Percentiles rank a stretch among this genome's conserved stretches.
Evolutionary conservation across 2,797 vertebrate genomes (phyloP).

Genomic region (Cirrhinus mrigala): DNA sequence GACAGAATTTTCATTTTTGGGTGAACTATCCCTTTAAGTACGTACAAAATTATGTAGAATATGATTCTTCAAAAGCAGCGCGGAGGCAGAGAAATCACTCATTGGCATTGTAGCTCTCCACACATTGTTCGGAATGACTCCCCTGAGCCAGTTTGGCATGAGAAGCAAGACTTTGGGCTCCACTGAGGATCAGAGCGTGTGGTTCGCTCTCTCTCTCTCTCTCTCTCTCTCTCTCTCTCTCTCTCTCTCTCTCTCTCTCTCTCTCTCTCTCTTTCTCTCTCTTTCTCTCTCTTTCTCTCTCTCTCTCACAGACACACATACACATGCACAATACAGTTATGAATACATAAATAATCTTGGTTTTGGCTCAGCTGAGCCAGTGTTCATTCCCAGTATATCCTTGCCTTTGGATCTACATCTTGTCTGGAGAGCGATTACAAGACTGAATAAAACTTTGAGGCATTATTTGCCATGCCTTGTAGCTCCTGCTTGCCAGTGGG

Average conservation of each 20-base stretch:
- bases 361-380: constrained; percentile 9
- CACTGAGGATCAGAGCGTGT: constrained; percentile 59
- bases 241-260: constrained; percentile 2
- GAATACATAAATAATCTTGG: constrained; percentile 30
- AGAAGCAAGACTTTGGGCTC: constrained; percentile 60
- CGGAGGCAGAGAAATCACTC: constrained; percentile 38
- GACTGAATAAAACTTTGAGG: neutral
- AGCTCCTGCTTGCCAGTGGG: neutral
- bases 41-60: neutral
- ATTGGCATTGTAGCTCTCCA: constrained; percentile 24
- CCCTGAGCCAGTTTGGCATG: constrained; percentile 53
- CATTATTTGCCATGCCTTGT: neutral
- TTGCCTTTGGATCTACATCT: constrained; percentile 24
- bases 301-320: constrained; percentile 28
- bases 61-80: neutral
- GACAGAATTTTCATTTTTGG: neutral
- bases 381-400: constrained; percentile 28
- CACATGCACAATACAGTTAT: constrained; percentile 10
- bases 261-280: neutral
- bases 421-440: constrained; percentile 11
- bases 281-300: neutral
- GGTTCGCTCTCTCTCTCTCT: constrained; percentile 28
- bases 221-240: constrained; percentile 13
- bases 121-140: constrained; percentile 42
- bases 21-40: neutral